Percentiles rank a stretch among this genome's conserved stretches.
phyloP scores from a whole-genome alignment of 2,888 invertebrate species.

The Xylophagus ater region DNA sequence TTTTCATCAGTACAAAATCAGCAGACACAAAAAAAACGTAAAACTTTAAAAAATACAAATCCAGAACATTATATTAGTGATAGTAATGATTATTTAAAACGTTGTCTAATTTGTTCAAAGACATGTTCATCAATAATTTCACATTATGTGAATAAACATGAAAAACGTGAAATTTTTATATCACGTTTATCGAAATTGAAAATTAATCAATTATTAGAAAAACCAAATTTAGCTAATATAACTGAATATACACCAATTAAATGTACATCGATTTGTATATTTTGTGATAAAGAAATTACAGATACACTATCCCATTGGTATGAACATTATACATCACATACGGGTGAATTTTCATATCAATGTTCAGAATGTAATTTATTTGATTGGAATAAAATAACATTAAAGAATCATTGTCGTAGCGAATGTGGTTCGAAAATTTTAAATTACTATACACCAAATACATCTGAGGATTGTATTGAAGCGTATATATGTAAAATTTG shows the following conservation, averaged over 20 bases:
- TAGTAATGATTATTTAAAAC: conserved; percentile 18
- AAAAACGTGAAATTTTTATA: conserved; percentile 10
- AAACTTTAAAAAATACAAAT: conserved; percentile 5
- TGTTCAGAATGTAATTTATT: conserved; percentile 6
- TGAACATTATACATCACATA: conserved; percentile 24
- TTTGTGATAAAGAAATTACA: conserved; percentile 12
- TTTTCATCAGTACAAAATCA: no score
- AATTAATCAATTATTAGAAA: conserved; percentile 3
- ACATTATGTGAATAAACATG: conserved; percentile 14
- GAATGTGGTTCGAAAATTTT: conserved; percentile 2
- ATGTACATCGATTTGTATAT: conserved; percentile 10
- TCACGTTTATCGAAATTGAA: conserved; percentile 9
- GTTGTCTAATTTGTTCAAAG: conserved; percentile 13
- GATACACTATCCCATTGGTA: conserved; percentile 10
- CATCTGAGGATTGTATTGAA: conserved; percentile 7
- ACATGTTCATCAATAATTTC: conserved; percentile 15
- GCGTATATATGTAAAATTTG: conserved; percentile 12
- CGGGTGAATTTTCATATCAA: conserved; percentile 8
- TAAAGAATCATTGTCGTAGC: conserved; percentile 4
- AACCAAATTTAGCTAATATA: conserved; percentile 6
- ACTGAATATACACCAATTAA: conserved; percentile 5
- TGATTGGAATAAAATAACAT: conserved; percentile 3
- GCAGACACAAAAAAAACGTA: no score
- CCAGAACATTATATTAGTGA: conserved; percentile 5
- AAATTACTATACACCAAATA: conserved; percentile 10